Conservation (phyloP, 2,797 vertebrate species). For the Xiphophorus birchmanni region DNA sequence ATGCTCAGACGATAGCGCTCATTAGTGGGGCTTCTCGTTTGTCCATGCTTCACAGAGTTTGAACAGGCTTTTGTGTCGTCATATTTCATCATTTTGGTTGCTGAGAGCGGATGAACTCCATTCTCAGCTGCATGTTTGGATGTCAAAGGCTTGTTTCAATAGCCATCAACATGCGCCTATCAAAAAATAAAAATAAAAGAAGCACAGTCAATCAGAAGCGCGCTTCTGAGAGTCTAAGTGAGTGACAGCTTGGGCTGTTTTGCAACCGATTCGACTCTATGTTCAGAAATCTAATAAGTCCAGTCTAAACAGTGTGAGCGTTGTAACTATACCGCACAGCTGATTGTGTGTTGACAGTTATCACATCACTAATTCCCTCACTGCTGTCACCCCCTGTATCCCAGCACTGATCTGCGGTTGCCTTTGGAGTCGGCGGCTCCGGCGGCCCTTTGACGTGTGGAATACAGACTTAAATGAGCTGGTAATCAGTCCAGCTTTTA, state of each 20-base stretch:
- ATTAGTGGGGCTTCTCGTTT: conserved; percentile 54
- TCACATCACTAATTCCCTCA: conserved; percentile 54
- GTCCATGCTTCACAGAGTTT: conserved; percentile 44
- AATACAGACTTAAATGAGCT: conserved; percentile 34
- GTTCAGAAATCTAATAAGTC: conserved; percentile 69
- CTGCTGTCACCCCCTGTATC: conserved; percentile 57
- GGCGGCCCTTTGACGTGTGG: conserved; percentile 17
- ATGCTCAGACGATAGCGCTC: conserved; percentile 45
- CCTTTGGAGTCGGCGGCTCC: conserved; percentile 24
- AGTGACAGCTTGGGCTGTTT: conserved; percentile 61
- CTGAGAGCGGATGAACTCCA: conserved; percentile 33
- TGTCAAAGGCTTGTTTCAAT: conserved; percentile 38
- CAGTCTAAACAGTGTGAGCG: conserved; percentile 62
- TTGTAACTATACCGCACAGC: conserved; percentile 48
- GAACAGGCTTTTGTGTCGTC: conserved; percentile 45
- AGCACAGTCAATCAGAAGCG: conserved; percentile 24
- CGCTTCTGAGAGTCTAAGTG: conserved; percentile 27
- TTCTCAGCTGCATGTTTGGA: conserved; percentile 31
- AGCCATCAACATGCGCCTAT: conserved; percentile 6
- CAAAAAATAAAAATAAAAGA: not conserved
- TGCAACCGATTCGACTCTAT: conserved; percentile 58
- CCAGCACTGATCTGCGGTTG: conserved; percentile 33
- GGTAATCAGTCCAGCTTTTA: not conserved
- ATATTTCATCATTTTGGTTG: conserved; percentile 39
- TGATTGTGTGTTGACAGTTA: conserved; percentile 69